Percentiles rank a stretch among this genome's conserved stretches.
These are phyloP conservation scores for Paedocypris sp. DNA, from an alignment of 2,113 vertebrate genomes.

Conservation along the genomic window DNA sequence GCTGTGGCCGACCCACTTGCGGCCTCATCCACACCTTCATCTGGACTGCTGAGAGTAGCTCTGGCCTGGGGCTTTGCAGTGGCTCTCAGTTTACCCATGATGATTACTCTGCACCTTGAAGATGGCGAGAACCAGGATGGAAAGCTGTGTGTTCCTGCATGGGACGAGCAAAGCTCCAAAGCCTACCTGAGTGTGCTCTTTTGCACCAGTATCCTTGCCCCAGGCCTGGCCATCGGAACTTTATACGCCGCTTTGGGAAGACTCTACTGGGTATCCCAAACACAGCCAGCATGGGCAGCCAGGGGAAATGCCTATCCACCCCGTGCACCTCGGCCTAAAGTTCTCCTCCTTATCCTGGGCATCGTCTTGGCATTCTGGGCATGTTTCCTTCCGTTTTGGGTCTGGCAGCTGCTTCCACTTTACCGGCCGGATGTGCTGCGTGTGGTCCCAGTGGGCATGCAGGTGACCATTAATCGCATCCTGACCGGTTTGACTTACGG, in stretches of 20 bases:
- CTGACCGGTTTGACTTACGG: constrained; percentile 72
- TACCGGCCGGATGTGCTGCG: constrained; percentile 63
- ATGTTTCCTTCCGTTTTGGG: constrained; percentile 76
- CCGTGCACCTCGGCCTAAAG: constrained; percentile 67
- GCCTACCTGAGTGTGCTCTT: constrained; percentile 68
- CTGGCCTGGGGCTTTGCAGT: constrained; percentile 69
- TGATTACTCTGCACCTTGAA: constrained; percentile 71
- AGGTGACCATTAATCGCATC: constrained; percentile 69
- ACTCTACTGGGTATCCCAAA: constrained; percentile 74
- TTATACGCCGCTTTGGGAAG: constrained; percentile 65
- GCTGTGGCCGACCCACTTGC: constrained; percentile 65
- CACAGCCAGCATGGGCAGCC: constrained; percentile 55
- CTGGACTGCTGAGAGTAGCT: constrained; percentile 56
- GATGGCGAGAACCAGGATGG: constrained; percentile 61
- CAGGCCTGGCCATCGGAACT: constrained; percentile 67
- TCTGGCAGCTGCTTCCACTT: constrained; percentile 72
- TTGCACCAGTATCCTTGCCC: constrained; percentile 71
- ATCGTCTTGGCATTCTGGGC: constrained; percentile 75
- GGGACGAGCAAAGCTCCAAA: constrained; percentile 71
- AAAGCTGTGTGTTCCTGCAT: constrained; percentile 64
- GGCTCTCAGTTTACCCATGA: constrained; percentile 70
- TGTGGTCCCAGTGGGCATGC: constrained; percentile 60
- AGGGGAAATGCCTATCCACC: constrained; percentile 47
- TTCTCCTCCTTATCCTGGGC: constrained; percentile 67
- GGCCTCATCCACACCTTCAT: constrained; percentile 58